Conservation (phyloP, 2,888 invertebrate species). For the Osmoderma eremita region DNA sequence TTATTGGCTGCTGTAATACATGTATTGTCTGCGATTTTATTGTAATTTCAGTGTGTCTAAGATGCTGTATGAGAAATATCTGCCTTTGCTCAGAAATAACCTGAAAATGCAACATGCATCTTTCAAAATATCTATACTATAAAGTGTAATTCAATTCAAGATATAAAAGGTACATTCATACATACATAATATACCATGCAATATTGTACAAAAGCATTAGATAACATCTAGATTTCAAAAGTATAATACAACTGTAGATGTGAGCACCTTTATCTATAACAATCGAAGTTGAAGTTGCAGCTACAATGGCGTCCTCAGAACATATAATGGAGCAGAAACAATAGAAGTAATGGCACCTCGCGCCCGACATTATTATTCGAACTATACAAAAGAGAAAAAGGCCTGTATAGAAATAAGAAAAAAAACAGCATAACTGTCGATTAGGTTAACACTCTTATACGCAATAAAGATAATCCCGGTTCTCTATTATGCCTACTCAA, state of each 20-base stretch:
- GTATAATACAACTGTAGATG: constrained; percentile 18
- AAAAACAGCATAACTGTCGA: constrained; percentile 11
- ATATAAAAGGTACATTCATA: background rate
- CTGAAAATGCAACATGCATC: background rate
- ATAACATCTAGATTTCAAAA: constrained; percentile 17
- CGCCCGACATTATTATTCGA: constrained; percentile 31
- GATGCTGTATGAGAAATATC: background rate
- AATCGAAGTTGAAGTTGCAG: constrained; percentile 28
- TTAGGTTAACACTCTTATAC: constrained; percentile 21
- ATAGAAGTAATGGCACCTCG: constrained; percentile 37
- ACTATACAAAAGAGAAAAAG: constrained; percentile 12
- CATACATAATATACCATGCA: background rate
- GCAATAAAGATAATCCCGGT: background rate
- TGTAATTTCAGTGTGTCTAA: no score
- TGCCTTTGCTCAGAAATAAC: background rate
- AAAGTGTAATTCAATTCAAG: no score
- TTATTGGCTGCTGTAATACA: no score
- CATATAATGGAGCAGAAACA: constrained; percentile 39
- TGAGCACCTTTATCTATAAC: constrained; percentile 21
- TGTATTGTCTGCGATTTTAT: no score
- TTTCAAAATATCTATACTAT: background rate
- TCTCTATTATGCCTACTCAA: background rate
- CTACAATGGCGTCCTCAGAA: constrained; percentile 38
- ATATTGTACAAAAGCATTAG: constrained; percentile 15
- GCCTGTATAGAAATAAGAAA: background rate